These are phyloP conservation scores for Alviniconcha strummeri DNA, from an alignment of 2,888 invertebrate species.

Conservation along the genomic window DNA sequence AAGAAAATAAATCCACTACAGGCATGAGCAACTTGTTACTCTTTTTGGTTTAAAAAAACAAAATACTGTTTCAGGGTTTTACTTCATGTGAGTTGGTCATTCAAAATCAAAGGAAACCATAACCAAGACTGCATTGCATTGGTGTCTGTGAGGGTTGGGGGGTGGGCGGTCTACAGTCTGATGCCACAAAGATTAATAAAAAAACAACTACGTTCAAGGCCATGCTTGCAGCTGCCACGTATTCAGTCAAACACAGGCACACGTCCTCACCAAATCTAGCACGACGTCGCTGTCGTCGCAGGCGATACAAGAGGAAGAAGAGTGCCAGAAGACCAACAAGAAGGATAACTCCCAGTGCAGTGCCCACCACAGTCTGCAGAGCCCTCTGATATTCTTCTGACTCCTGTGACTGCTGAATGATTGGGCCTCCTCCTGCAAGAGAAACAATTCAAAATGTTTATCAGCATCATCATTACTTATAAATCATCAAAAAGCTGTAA, in stretches of 20 bases:
- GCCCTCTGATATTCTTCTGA: constrained; percentile 62
- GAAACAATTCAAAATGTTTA: background rate
- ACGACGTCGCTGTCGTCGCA: constrained; percentile 48
- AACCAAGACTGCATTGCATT: no score
- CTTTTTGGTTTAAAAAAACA: background rate
- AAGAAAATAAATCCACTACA: background rate
- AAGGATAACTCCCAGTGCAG: constrained; percentile 64
- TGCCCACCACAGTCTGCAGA: constrained; percentile 62
- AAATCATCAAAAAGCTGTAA: background rate
- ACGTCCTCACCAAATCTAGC: background rate
- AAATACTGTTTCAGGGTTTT: background rate
- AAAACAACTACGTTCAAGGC: no score
- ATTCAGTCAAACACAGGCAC: no score
- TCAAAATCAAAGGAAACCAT: no score
- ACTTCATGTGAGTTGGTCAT: no score
- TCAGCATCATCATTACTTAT: background rate
- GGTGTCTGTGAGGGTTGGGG: no score
- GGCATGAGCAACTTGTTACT: no score
- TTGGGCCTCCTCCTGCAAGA: constrained; percentile 41
- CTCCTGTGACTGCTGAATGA: constrained; percentile 48
- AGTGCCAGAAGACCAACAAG: constrained; percentile 58
- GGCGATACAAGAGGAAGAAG: constrained; percentile 55
- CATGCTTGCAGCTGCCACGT: no score
- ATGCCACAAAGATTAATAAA: no score
- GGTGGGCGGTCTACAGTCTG: no score